Evolutionary conservation across 2,888 invertebrate species (phyloP).

Genomic region (Eristalinus sepulchralis): DNA sequence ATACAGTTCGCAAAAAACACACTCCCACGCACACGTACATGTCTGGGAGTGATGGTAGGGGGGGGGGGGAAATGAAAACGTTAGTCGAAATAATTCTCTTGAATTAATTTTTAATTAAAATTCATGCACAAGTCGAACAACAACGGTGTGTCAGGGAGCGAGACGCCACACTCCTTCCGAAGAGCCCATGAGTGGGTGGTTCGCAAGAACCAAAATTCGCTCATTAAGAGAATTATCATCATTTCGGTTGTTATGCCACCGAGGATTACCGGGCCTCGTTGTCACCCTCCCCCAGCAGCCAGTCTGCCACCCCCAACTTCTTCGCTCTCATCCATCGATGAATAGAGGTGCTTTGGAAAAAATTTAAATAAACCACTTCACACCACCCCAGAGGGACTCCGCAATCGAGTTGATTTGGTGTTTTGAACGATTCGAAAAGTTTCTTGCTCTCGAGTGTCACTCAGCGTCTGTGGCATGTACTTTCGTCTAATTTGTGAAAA

Average conservation of each 20-base stretch:
- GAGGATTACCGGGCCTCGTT: neutral
- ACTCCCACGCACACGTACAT: neutral
- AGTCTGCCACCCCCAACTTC: too few species aligned
- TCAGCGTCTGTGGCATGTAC: neutral
- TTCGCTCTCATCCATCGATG: neutral
- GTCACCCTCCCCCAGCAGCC: neutral
- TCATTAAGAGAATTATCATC: slow-evolving; percentile 15
- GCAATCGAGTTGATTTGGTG: slow-evolving; percentile 20
- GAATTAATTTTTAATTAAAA: slow-evolving; percentile 71
- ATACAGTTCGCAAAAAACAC: neutral
- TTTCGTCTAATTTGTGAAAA: slow-evolving; percentile 3
- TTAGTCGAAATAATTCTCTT: slow-evolving; percentile 64
- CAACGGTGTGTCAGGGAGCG: slow-evolving; percentile 11
- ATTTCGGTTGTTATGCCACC: slow-evolving; percentile 14
- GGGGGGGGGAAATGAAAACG: slow-evolving; percentile 40
- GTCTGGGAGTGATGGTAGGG: neutral
- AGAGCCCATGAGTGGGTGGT: neutral
- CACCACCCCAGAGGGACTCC: neutral
- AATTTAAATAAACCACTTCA: slow-evolving; percentile 14
- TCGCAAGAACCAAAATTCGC: too few species aligned
- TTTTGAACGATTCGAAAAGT: slow-evolving; percentile 24
- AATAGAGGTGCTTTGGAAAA: slow-evolving; percentile 4
- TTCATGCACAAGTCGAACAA: slow-evolving; percentile 58
- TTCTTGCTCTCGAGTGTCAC: slow-evolving; percentile 7
- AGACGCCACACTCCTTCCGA: neutral